These are phyloP conservation scores for Linurgus olivaceus DNA, from an alignment of 2,797 vertebrate genomes.

Conservation along the genomic window DNA sequence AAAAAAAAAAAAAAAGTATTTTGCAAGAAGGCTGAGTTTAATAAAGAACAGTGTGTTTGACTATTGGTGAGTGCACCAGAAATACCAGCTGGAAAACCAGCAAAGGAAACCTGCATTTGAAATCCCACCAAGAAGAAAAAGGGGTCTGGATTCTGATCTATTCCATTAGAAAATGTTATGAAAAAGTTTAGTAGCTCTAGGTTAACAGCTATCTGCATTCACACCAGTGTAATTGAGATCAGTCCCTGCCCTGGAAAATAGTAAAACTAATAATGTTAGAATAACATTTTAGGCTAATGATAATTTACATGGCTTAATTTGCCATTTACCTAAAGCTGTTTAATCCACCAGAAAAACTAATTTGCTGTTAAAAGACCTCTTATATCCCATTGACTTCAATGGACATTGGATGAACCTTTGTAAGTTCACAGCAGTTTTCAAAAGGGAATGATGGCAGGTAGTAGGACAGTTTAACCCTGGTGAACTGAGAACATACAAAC, in stretches of 20 bases:
- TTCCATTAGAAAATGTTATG: not conserved
- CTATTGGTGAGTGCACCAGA: not conserved
- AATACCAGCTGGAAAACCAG: not conserved
- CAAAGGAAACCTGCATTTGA: not conserved
- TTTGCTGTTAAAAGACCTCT: not conserved
- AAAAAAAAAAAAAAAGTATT: not conserved
- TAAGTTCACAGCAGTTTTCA: not conserved
- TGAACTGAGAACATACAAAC: not conserved
- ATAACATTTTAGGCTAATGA: constrained; percentile 5
- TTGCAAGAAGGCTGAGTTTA: not conserved
- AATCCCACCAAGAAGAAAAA: not conserved
- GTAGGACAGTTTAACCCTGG: not conserved
- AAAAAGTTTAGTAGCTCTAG: not conserved
- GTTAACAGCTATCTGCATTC: not conserved
- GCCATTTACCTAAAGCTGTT: not conserved
- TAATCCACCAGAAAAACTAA: constrained; percentile 20
- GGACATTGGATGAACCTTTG: not conserved
- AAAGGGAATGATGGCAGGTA: not conserved
- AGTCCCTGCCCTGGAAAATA: not conserved
- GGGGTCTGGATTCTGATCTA: not conserved
- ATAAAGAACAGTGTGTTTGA: not conserved
- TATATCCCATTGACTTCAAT: not conserved
- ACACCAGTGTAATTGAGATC: not conserved
- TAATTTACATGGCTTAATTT: constrained; percentile 39
- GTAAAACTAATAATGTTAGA: constrained; percentile 8